These are phyloP conservation scores for Promerops cafer DNA, from an alignment of 2,113 vertebrate genomes.

Conservation along the genomic window DNA sequence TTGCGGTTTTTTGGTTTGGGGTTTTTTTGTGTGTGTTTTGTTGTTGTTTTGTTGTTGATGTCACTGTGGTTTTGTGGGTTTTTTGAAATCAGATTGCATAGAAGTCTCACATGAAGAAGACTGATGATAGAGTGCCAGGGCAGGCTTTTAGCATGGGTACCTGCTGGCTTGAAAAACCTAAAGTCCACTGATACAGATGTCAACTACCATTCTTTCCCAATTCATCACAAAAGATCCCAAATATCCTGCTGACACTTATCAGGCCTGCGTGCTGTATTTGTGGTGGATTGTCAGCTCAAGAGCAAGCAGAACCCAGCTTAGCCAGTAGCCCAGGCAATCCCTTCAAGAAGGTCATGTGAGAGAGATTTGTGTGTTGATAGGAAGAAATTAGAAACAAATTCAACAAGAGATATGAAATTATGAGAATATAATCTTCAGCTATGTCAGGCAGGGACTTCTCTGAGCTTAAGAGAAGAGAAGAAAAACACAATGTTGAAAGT, in stretches of 20 bases:
- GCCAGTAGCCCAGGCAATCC: neutral
- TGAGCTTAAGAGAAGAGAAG: neutral
- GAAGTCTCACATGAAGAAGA: neutral
- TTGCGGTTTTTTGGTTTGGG: neutral
- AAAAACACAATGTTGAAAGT: neutral
- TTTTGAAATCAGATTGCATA: neutral
- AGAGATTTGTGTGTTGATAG: neutral
- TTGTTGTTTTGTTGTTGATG: neutral
- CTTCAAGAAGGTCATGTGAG: neutral
- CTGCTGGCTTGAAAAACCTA: neutral
- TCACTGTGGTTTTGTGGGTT: neutral
- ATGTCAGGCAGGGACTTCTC: neutral
- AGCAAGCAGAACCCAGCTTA: neutral
- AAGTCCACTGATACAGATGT: neutral
- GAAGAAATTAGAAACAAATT: neutral
- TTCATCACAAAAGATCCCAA: neutral
- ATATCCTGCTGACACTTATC: neutral
- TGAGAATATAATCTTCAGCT: neutral
- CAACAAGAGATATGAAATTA: neutral
- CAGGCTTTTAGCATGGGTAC: neutral
- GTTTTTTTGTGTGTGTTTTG: neutral
- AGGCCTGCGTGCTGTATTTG: neutral
- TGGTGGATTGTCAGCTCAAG: neutral
- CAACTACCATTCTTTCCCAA: neutral
- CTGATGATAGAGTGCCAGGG: fast-evolving